These are phyloP conservation scores for Sialis fuliginosa DNA, from an alignment of 2,888 invertebrate genomes.

Conservation along the genomic window DNA sequence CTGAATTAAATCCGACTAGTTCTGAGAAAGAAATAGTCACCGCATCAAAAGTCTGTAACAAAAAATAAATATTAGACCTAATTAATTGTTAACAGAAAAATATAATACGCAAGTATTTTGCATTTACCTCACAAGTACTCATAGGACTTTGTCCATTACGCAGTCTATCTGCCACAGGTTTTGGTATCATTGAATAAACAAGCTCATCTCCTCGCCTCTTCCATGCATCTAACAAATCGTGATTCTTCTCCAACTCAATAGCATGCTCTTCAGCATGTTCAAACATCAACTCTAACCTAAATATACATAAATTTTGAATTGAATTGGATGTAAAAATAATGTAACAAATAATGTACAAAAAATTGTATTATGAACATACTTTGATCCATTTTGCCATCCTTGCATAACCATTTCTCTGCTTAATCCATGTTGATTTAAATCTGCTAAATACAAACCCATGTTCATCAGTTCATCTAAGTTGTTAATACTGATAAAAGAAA, in stretches of 20 bases:
- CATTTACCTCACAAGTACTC: slow-evolving; percentile 56
- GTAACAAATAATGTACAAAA: neutral
- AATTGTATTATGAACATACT: slow-evolving; percentile 21
- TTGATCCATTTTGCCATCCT: slow-evolving; percentile 72
- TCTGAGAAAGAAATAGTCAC: slow-evolving; percentile 71
- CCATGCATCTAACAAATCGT: slow-evolving; percentile 65
- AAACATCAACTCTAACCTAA: slow-evolving; percentile 56
- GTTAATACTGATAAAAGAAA: slow-evolving; percentile 42
- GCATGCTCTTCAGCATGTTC: slow-evolving; percentile 69
- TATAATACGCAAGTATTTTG: slow-evolving; percentile 17
- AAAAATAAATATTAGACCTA: slow-evolving; percentile 3
- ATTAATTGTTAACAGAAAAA: neutral
- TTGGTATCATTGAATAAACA: slow-evolving; percentile 84
- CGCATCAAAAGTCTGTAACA: slow-evolving; percentile 48
- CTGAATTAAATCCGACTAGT: slow-evolving; percentile 38
- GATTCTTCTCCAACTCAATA: slow-evolving; percentile 58
- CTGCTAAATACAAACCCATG: slow-evolving; percentile 63
- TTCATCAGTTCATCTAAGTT: slow-evolving; percentile 67
- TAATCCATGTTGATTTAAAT: slow-evolving; percentile 69
- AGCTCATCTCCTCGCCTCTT: slow-evolving; percentile 71
- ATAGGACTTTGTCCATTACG: slow-evolving; percentile 57
- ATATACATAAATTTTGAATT: slow-evolving; percentile 9
- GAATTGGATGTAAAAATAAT: neutral
- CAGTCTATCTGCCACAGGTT: slow-evolving; percentile 64
- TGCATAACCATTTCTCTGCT: slow-evolving; percentile 67